Evolutionary conservation across 2,888 invertebrate species (phyloP).

Genomic region (Nemapogon koenigi): DNA sequence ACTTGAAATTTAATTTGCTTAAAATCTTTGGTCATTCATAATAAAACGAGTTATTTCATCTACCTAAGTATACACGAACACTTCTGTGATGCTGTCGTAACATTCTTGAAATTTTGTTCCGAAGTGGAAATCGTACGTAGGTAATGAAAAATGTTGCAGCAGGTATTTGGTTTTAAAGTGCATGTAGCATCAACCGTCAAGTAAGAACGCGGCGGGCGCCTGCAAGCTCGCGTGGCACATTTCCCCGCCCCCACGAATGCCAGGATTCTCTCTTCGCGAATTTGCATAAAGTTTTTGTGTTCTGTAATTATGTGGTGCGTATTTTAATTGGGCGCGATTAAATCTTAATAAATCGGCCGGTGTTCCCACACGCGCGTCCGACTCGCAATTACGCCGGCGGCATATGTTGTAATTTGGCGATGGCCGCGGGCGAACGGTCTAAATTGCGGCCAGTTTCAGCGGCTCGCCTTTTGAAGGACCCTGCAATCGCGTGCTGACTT

Average conservation of each 20-base stretch:
- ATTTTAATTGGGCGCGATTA: conserved; percentile 58
- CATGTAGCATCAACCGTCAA: no score
- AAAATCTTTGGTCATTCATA: no score
- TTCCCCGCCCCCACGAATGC: conserved; percentile 12
- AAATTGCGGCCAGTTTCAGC: conserved; percentile 46
- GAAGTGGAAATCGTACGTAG: no score
- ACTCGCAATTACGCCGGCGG: conserved; percentile 48
- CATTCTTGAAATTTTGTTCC: no score
- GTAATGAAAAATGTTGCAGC: no score
- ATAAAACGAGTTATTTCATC: no score
- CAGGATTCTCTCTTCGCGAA: conserved; percentile 21
- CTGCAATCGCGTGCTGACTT: conserved; percentile 8
- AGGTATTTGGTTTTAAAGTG: no score
- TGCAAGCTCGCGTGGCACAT: conserved; percentile 25
- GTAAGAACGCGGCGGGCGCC: conserved; percentile 11
- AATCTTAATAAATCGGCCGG: conserved; percentile 58
- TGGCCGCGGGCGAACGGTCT: conserved; percentile 41
- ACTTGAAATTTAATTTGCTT: no score
- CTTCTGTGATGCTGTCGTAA: no score
- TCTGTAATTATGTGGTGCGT: conserved; percentile 45
- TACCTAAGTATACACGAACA: no score
- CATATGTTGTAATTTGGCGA: conserved; percentile 45
- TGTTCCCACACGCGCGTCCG: conserved; percentile 43
- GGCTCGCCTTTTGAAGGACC: conserved; percentile 4
- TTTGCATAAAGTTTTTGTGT: conserved; percentile 47